Conservation (phyloP, 2,113 vertebrate species). For the Stegastes partitus region DNA sequence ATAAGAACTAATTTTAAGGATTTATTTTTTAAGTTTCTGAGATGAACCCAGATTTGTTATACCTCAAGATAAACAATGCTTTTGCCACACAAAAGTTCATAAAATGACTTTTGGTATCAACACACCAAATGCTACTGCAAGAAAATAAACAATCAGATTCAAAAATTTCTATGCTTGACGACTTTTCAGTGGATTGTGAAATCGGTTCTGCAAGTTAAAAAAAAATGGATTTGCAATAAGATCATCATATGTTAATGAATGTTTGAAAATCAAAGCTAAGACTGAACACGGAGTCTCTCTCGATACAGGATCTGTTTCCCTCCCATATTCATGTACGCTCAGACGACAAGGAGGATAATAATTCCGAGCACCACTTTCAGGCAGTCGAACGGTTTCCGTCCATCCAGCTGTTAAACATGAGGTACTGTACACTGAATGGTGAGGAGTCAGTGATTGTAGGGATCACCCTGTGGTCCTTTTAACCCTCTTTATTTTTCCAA, state of each 20-base stretch:
- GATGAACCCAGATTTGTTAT: no score
- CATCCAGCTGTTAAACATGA: slow-evolving; percentile 11
- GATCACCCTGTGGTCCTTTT: slow-evolving; percentile 36
- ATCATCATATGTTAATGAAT: background rate
- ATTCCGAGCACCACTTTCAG: slow-evolving; percentile 1
- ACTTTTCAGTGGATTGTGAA: slow-evolving; percentile 10
- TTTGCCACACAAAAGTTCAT: background rate
- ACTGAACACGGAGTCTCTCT: background rate
- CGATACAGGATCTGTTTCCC: background rate
- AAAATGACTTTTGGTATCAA: background rate
- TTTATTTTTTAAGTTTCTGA: no score
- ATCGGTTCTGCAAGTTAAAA: slow-evolving; percentile 9
- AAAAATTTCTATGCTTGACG: background rate
- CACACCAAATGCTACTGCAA: background rate
- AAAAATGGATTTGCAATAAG: background rate
- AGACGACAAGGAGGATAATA: background rate
- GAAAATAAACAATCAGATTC: background rate
- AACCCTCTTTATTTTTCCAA: slow-evolving; percentile 37
- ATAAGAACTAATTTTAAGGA: background rate
- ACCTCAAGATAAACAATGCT: background rate
- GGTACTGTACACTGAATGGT: slow-evolving; percentile 15
- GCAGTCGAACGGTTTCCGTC: slow-evolving; percentile 18
- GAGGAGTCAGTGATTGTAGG: slow-evolving; percentile 37
- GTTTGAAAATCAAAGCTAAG: background rate
- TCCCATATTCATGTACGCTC: slow-evolving; percentile 5